phyloP scores from a whole-genome alignment of 2,888 invertebrate species.

The Monochamus alternatus region DNA sequence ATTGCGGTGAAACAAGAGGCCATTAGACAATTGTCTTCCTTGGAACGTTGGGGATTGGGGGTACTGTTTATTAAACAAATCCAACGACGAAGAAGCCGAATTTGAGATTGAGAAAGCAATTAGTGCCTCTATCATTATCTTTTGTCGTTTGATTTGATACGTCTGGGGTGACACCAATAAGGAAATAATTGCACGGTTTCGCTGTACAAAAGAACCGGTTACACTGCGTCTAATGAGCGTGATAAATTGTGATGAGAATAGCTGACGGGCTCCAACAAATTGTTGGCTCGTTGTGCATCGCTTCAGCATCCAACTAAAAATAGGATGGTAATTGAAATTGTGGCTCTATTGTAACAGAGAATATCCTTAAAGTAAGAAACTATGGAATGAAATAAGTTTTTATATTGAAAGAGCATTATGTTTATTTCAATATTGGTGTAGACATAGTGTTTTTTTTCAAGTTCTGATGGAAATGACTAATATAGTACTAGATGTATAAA shows the following conservation, averaged over 20 bases:
- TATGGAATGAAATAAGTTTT: too few species aligned
- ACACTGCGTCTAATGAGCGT: background rate
- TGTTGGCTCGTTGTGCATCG: too few species aligned
- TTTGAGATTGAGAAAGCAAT: background rate
- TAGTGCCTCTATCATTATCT: background rate
- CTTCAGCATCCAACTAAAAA: too few species aligned
- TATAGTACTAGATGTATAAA: too few species aligned
- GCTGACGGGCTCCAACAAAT: background rate
- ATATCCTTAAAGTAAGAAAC: too few species aligned
- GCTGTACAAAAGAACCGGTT: background rate
- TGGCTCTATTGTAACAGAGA: too few species aligned
- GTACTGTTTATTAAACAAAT: slow-evolving; percentile 1
- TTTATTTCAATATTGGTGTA: too few species aligned
- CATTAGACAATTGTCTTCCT: slow-evolving; percentile 1
- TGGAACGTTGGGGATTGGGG: background rate
- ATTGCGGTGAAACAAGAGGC: background rate
- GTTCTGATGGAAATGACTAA: too few species aligned
- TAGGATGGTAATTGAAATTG: too few species aligned
- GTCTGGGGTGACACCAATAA: background rate
- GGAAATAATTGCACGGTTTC: slow-evolving; percentile 2
- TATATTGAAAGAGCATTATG: too few species aligned
- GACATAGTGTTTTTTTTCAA: too few species aligned
- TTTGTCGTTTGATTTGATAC: slow-evolving; percentile 2
- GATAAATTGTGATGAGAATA: background rate
- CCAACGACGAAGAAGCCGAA: background rate